phyloP scores from a whole-genome alignment of 2,113 vertebrate species.

The Gadus macrocephalus region DNA sequence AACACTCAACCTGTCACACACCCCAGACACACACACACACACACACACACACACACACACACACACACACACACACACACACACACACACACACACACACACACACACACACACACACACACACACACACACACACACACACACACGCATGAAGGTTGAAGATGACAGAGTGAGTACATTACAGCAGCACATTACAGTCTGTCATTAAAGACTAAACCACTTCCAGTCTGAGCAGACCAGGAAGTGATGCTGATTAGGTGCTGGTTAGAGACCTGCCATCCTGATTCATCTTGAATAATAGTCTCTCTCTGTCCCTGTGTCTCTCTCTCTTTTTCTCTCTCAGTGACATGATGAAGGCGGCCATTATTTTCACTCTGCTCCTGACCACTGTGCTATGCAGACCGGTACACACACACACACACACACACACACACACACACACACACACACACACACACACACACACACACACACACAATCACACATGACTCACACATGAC shows the following conservation, averaged over 20 bases:
- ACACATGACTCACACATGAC: not conserved
- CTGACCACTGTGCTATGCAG: slow-evolving; percentile 68
- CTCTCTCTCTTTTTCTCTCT: not conserved
- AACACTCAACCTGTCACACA: not conserved
- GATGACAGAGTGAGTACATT: not conserved
- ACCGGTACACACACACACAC: slow-evolving; percentile 48
- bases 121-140: not conserved
- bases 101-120: not conserved
- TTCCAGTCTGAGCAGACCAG: not conserved
- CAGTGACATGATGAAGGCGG: slow-evolving; percentile 68
- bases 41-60: not conserved
- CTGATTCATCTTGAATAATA: not conserved
- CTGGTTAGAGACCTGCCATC: no score
- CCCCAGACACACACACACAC: not conserved
- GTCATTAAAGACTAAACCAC: not conserved
- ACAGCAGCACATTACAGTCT: not conserved
- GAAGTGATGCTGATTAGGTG: not conserved
- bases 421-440: not conserved
- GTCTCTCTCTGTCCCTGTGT: not conserved
- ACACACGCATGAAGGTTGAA: not conserved
- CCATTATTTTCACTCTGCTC: slow-evolving; percentile 68
- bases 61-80: not conserved
- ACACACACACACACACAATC: not conserved
- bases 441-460: not conserved
- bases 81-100: not conserved